Conservation (phyloP, 2,113 vertebrate genomes). For the Sylvia atricapilla region DNA sequence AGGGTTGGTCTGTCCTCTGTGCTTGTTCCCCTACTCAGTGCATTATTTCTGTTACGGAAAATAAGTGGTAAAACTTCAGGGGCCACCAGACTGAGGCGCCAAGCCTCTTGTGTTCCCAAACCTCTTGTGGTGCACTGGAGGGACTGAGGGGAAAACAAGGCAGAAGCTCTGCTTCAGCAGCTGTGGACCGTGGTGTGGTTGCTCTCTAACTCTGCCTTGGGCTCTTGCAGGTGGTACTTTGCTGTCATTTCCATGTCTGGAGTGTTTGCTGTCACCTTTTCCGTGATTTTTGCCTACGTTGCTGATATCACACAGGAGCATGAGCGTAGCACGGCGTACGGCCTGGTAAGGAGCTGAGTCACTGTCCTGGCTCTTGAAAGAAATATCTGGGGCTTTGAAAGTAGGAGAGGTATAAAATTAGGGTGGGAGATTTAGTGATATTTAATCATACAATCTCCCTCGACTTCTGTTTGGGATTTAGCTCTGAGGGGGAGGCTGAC, state of each 20-base stretch:
- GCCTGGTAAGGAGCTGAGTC: constrained; percentile 77
- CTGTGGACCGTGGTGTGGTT: rapidly evolving
- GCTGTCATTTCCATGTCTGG: constrained; percentile 93
- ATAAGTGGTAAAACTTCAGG: not conserved
- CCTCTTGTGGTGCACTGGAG: not conserved
- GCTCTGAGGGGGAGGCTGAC: not conserved
- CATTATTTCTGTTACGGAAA: rapidly evolving
- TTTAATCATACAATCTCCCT: not conserved
- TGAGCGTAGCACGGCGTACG: constrained; percentile 89
- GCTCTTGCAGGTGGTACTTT: constrained; percentile 87
- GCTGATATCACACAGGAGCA: constrained; percentile 91
- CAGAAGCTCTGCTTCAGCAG: not conserved
- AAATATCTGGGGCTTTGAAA: not conserved
- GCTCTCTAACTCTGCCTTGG: not conserved
- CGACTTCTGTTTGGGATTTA: not conserved
- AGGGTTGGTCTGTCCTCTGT: not conserved
- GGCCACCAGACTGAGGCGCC: not conserved
- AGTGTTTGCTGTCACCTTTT: constrained; percentile 91
- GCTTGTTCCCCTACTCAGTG: not conserved
- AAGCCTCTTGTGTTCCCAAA: not conserved
- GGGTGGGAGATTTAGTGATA: not conserved
- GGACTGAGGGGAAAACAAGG: not conserved
- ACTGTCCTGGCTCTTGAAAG: not conserved
- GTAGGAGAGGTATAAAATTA: not conserved
- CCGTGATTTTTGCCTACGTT: constrained; percentile 90